phyloP scores from a whole-genome alignment of 2,113 vertebrate genomes.

The Campylomormyrus numenius region DNA sequence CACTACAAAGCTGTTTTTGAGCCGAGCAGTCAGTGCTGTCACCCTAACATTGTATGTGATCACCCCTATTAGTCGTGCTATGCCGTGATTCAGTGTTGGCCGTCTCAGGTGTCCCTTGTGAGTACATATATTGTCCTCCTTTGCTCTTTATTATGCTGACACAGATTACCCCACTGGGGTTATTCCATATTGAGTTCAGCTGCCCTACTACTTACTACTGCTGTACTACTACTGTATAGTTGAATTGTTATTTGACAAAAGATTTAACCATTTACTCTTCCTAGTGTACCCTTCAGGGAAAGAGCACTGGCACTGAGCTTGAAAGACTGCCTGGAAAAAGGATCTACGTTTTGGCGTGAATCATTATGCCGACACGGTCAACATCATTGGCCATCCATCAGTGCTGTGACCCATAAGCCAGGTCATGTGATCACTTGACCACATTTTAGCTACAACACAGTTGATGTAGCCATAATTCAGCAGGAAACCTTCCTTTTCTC shows the following conservation, averaged over 20 bases:
- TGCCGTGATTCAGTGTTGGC: background rate
- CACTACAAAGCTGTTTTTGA: background rate
- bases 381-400: background rate
- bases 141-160: background rate
- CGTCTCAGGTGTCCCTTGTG: background rate
- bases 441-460: background rate
- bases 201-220: background rate
- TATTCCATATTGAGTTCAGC: background rate
- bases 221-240: background rate
- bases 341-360: background rate
- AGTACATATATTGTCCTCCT: background rate
- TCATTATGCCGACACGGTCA: background rate
- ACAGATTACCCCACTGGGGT: conserved; percentile 1
- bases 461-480: background rate
- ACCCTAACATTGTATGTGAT: background rate
- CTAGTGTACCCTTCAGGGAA: background rate
- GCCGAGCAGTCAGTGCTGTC: background rate
- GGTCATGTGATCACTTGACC: background rate
- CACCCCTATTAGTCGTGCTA: conserved; percentile 3
- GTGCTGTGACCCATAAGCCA: background rate
- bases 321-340: background rate
- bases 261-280: background rate
- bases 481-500: background rate
- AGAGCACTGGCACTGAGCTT: background rate
- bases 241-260: background rate